Evolutionary conservation across 2,797 vertebrate species (phyloP), one percentile per base, ranked within the genome.

Genomic region (Poecilia gillii): DNA sequence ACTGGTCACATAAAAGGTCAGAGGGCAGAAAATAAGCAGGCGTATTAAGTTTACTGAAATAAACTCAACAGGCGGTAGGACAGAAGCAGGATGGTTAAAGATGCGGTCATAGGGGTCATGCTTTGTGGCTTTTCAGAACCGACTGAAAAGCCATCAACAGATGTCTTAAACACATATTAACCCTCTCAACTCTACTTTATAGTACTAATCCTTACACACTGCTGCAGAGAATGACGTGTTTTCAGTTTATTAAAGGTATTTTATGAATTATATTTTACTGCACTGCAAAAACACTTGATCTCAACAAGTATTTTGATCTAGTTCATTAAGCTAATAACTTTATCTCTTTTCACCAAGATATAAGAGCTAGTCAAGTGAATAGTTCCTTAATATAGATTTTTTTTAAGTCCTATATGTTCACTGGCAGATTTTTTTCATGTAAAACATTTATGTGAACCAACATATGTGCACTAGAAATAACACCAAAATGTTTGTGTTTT

Each of bases 11-110:
- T 41, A 20, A 20, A 59, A 72, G 84, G 78, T 85, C 82, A 85
- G 57, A 81, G 85, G 79, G 33, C 78, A 68, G 77, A 64, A 83
- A 83, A 70, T 73, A 33, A 20, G 1, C 14, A 31, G 16, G 53
- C 53, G 4, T 79, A 53, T 74, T 78, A 72, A 81, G 39, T 73
- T 87, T 80, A 74, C 46, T 82, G 76, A 86, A 88, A 85, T 87
- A 59, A 87, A 66, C 68, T 23, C 91, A 92, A 87, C 85, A 80
- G 87, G 90, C 71, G 57, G 77, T 9, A 13, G 49, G 33, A 81
- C 57, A 25, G 49, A 82, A 33, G 66, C 28, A 6, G 28, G 36
- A 53, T 18, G 76, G 23, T 51, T 33, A 83, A 86, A 82, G 76
- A 83, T 7, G 9, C n/a, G 45, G 12, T 74, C 74, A 49, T 3